phyloP scores from a whole-genome alignment of 2,888 invertebrate genomes.

The Lochmaea crataegi region DNA sequence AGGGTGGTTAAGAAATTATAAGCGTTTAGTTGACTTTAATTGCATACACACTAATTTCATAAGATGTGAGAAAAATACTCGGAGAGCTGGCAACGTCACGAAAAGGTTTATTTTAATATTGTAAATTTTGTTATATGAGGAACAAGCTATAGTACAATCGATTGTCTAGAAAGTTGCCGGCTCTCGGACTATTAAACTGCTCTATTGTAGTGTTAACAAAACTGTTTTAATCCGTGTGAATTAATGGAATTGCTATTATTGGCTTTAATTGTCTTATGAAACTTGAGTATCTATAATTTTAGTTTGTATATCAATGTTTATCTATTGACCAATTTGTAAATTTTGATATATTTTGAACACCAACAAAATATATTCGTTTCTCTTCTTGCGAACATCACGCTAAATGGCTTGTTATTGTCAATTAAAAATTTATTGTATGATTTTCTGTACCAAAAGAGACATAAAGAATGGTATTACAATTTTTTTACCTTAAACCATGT shows the following conservation, averaged over 20 bases:
- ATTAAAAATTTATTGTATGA: slow-evolving; percentile 1
- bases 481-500: not conserved
- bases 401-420: slow-evolving; percentile 2
- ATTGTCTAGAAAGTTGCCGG: too few relatives aligned
- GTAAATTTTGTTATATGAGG: too few relatives aligned
- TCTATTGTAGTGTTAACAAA: not conserved
- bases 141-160: not conserved
- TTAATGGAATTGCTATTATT: not conserved
- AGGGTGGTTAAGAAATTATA: too few relatives aligned
- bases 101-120: too few relatives aligned
- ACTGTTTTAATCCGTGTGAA: not conserved
- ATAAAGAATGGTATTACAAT: not conserved
- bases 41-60: too few relatives aligned
- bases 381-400: not conserved
- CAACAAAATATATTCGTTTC: not conserved
- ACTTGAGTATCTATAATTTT: not conserved
- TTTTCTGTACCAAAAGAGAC: not conserved
- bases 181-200: too few relatives aligned
- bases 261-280: not conserved
- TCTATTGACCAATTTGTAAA: not conserved
- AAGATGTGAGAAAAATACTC: too few relatives aligned
- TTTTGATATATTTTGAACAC: not conserved
- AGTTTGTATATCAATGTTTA: not conserved
- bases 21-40: too few relatives aligned
- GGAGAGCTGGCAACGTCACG: too few relatives aligned